A percentile compares a stretch with the other conserved stretches of the same genome.
phyloP scores from a whole-genome alignment of 2,888 invertebrate genomes.

The Eilema sororculum region DNA sequence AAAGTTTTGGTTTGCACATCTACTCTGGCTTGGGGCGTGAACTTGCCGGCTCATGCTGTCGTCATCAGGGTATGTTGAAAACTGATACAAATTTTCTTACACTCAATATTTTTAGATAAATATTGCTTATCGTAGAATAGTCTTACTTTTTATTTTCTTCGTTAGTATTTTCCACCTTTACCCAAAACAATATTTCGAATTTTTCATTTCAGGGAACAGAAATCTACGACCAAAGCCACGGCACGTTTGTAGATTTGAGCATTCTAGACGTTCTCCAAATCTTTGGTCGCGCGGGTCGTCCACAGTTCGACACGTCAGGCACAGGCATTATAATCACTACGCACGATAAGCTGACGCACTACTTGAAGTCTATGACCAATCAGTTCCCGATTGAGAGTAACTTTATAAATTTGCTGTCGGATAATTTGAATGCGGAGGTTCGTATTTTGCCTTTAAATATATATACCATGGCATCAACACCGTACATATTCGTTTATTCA shows the following conservation, averaged over 20 bases:
- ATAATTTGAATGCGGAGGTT: conserved; percentile 99
- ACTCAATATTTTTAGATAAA: background rate
- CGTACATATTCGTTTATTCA: too few relatives aligned
- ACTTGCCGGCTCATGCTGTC: conserved; percentile 99
- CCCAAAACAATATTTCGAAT: background rate
- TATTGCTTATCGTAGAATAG: background rate
- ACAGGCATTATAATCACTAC: conserved; percentile 98
- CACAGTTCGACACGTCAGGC: conserved; percentile 98
- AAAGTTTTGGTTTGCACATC: conserved; percentile 98
- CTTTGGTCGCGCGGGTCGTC: conserved; percentile 99
- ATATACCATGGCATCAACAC: too few relatives aligned
- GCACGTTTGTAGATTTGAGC: conserved; percentile 97
- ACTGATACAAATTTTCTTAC: background rate
- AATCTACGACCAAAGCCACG: conserved; percentile 98
- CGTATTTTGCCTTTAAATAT: too few relatives aligned
- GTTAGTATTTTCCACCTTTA: background rate
- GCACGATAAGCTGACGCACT: conserved; percentile 96
- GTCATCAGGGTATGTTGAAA: conserved; percentile 93
- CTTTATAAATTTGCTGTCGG: conserved; percentile 95
- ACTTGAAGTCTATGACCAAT: conserved; percentile 96
- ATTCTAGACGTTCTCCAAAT: conserved; percentile 99
- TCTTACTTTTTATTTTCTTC: background rate
- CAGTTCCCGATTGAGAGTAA: conserved; percentile 99
- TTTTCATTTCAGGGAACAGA: conserved; percentile 93
- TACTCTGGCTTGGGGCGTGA: conserved; percentile 99